Conservation (phyloP, 2,888 invertebrate genomes). For the Volucella zonaria region DNA sequence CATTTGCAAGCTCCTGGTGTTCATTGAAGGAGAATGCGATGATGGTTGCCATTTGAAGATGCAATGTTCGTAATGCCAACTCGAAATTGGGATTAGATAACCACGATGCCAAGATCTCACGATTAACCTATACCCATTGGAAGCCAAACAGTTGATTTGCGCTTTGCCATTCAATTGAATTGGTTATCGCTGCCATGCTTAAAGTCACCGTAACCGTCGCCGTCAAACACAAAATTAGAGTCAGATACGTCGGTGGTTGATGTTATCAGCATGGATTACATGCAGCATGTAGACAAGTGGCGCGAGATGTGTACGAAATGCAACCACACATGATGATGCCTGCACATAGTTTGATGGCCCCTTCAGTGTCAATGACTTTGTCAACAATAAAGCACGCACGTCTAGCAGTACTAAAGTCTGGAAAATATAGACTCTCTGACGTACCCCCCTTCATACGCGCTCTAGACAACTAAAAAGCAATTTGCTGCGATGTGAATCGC, state of each 20-base stretch:
- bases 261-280: too few relatives aligned
- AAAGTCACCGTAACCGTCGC: background rate
- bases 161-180: conserved; percentile 34
- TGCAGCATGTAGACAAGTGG: too few relatives aligned
- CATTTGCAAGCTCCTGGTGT: conserved; percentile 50
- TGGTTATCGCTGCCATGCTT: conserved; percentile 43
- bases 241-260: too few relatives aligned
- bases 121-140: conserved; percentile 27
- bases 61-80: conserved; percentile 44
- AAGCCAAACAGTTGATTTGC: conserved; percentile 36
- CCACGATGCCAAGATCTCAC: background rate
- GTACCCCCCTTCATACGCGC: too few relatives aligned
- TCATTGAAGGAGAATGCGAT: conserved; percentile 24
- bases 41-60: conserved; percentile 9
- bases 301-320: too few relatives aligned
- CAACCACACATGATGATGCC: conserved; percentile 18
- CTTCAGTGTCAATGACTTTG: conserved; percentile 51
- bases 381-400: conserved; percentile 23
- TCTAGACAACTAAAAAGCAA: too few relatives aligned
- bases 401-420: too few relatives aligned
- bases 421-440: too few relatives aligned
- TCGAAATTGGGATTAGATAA: conserved; percentile 51
- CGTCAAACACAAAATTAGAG: too few relatives aligned
- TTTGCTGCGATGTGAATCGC: too few relatives aligned
- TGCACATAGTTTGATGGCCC: conserved; percentile 15